phyloP scores from a whole-genome alignment of 2,888 invertebrate species.

The Brenthis ino region DNA sequence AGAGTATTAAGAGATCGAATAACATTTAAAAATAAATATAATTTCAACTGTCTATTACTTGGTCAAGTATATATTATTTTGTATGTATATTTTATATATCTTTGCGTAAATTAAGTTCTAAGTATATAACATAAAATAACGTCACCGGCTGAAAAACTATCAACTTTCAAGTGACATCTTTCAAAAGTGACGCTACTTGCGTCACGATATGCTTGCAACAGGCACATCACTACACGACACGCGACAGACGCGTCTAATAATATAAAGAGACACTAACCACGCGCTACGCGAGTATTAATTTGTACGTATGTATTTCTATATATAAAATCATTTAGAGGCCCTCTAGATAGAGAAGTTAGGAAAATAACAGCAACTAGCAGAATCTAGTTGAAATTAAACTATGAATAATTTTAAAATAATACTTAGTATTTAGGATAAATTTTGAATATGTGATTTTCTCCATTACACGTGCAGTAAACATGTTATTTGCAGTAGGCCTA shows the following conservation, averaged over 20 bases:
- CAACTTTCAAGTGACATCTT: not conserved
- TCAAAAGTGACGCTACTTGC: slow-evolving; percentile 5
- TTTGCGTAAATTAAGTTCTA: too few relatives aligned
- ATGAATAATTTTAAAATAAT: too few relatives aligned
- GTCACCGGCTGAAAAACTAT: not conserved
- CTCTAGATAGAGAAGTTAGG: not conserved
- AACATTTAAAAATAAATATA: too few relatives aligned
- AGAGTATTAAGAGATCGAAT: too few relatives aligned
- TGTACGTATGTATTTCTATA: slow-evolving; percentile 23
- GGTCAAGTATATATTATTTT: too few relatives aligned
- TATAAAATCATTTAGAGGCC: slow-evolving; percentile 9
- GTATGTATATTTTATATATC: too few relatives aligned
- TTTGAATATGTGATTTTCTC: too few relatives aligned
- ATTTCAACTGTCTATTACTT: too few relatives aligned
- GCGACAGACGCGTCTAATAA: slow-evolving; percentile 24
- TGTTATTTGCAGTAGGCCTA: too few relatives aligned
- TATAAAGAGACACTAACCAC: slow-evolving; percentile 23
- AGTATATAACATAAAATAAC: not conserved
- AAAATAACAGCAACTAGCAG: not conserved
- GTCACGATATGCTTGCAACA: not conserved
- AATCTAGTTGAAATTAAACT: too few relatives aligned
- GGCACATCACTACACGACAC: slow-evolving; percentile 17
- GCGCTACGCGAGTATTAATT: slow-evolving; percentile 24
- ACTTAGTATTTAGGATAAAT: not conserved
- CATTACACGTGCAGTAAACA: too few relatives aligned